A percentile compares a stretch with the other conserved stretches of the same genome.
phyloP scores from a whole-genome alignment of 30 jellyfish, hydroid and myxozoan genomes.

The Pelagia noctiluca region DNA sequence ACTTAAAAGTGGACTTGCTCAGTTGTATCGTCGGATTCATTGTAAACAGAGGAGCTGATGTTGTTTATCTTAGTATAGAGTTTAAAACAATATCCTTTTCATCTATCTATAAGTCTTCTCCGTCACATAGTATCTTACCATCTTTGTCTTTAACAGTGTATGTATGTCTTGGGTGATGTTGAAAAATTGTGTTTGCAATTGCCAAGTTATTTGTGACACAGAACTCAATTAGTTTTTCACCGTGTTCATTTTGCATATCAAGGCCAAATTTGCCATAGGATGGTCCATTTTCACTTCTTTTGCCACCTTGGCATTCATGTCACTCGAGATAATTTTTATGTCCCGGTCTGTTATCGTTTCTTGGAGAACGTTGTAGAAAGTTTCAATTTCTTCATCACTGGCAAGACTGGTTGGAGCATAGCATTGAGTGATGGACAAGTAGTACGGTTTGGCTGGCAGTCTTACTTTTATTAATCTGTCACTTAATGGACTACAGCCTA shows the following conservation, averaged over 20 bases:
- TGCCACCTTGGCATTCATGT: constrained; percentile 41
- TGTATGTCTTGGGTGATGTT: no score
- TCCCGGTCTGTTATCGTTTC: constrained; percentile 52
- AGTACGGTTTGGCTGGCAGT: constrained; percentile 26
- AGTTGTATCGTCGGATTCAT: constrained; percentile 7
- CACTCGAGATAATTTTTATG: constrained; percentile 25
- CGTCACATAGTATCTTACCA: constrained; percentile 9
- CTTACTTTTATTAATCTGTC: constrained; percentile 36
- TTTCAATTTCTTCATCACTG: constrained; percentile 23
- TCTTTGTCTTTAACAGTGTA: constrained; percentile 4
- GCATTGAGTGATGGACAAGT: constrained; percentile 29
- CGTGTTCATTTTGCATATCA: constrained; percentile 34
- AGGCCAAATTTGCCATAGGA: constrained; percentile 31
- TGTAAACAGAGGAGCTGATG: not conserved
- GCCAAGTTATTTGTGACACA: constrained; percentile 33
- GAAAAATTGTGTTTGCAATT: constrained; percentile 40
- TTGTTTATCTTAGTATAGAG: constrained; percentile 2
- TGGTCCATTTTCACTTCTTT: not conserved
- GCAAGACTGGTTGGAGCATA: constrained; percentile 32
- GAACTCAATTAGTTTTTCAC: constrained; percentile 36
- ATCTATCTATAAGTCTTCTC: constrained; percentile 10
- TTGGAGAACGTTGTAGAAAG: constrained; percentile 30
- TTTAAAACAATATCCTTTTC: constrained; percentile 20
- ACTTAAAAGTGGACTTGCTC: constrained; percentile 17
- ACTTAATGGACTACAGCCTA: constrained; percentile 36